phyloP scores from a whole-genome alignment of 2,888 invertebrate species.

The Leptarthrus brevirostris region DNA sequence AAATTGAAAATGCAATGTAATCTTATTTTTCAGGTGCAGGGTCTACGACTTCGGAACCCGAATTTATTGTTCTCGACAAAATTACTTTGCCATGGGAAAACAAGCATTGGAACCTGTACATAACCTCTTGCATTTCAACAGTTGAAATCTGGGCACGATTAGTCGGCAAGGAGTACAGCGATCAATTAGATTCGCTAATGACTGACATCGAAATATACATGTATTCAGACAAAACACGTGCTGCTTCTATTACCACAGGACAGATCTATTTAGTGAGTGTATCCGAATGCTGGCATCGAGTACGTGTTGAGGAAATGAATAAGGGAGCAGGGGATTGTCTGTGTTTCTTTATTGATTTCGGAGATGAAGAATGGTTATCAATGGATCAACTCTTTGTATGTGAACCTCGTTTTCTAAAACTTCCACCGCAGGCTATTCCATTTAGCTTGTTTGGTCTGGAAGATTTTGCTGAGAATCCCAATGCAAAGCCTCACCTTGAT shows the following conservation, averaged over 20 bases:
- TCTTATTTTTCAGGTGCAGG: constrained; percentile 45
- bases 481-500: constrained; percentile 63
- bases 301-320: constrained; percentile 69
- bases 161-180: constrained; percentile 74
- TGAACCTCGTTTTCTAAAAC: constrained; percentile 72
- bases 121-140: constrained; percentile 73
- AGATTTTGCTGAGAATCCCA: constrained; percentile 69
- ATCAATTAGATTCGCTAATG: constrained; percentile 68
- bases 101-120: constrained; percentile 70
- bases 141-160: constrained; percentile 76
- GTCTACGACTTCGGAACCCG: constrained; percentile 45
- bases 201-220: constrained; percentile 69
- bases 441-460: constrained; percentile 78
- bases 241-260: constrained; percentile 58
- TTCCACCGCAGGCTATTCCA: constrained; percentile 80
- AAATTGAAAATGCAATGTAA: not conserved
- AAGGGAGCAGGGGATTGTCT: constrained; percentile 67
- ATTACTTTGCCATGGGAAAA: constrained; percentile 60
- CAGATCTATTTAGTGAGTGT: constrained; percentile 65
- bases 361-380: constrained; percentile 74
- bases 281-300: constrained; percentile 71
- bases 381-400: constrained; percentile 71
- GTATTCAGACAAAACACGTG: constrained; percentile 59
- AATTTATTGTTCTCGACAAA: constrained; percentile 55
- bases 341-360: constrained; percentile 81